Conservation (phyloP, 2,888 invertebrate genomes). For the Anodontia alba region DNA sequence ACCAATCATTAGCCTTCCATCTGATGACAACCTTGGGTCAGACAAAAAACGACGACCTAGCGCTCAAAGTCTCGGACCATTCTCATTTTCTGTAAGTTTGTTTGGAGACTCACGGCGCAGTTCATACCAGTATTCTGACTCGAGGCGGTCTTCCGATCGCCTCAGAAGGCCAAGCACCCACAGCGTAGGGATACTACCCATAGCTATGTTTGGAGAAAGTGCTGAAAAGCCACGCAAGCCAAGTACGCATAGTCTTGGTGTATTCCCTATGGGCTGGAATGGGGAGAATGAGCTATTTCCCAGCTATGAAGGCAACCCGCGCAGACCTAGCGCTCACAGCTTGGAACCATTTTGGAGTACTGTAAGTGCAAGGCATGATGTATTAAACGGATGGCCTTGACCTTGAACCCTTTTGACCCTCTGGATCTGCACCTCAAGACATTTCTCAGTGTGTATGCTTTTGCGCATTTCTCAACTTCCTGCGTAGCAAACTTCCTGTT, state of each 20-base stretch:
- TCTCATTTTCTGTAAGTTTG: slow-evolving; percentile 80
- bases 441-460: neutral
- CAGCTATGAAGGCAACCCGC: slow-evolving; percentile 61
- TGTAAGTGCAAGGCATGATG: slow-evolving; percentile 64
- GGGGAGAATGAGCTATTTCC: slow-evolving; percentile 69
- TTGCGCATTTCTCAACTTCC: neutral
- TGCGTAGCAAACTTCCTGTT: neutral
- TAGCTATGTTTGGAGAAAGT: slow-evolving; percentile 78
- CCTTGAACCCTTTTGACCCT: neutral
- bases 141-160: slow-evolving; percentile 62
- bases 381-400: neutral
- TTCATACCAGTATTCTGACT: slow-evolving; percentile 52
- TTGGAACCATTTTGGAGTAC: slow-evolving; percentile 79
- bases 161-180: slow-evolving; percentile 74
- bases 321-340: slow-evolving; percentile 76
- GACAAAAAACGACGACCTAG: slow-evolving; percentile 79
- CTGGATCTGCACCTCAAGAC: neutral
- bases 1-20: slow-evolving; percentile 76
- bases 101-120: slow-evolving; percentile 67
- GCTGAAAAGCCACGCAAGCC: slow-evolving; percentile 77
- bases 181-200: slow-evolving; percentile 79
- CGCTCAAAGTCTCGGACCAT: slow-evolving; percentile 83
- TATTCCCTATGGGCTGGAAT: slow-evolving; percentile 73
- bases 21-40: slow-evolving; percentile 72
- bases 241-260: slow-evolving; percentile 81